A percentile compares a stretch with the other conserved stretches of the same genome.
phyloP scores from a whole-genome alignment of 2,888 invertebrate species.

The Caradrina kadenii region DNA sequence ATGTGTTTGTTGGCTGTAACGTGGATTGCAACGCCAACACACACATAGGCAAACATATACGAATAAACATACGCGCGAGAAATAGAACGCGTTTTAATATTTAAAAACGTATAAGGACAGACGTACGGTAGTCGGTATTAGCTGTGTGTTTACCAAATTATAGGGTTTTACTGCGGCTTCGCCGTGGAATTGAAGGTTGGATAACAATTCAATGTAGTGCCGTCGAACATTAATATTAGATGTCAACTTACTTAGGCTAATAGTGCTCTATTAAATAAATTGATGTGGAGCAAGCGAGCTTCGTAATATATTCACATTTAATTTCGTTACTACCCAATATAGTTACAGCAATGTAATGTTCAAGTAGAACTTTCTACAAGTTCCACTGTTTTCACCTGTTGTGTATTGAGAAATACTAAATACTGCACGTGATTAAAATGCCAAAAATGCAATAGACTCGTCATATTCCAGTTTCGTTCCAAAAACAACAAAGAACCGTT shows the following conservation, averaged over 20 bases:
- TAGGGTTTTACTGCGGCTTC: slow-evolving; percentile 36
- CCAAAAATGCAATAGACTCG: slow-evolving; percentile 4
- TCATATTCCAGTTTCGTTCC: slow-evolving; percentile 30
- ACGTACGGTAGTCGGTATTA: slow-evolving; percentile 53
- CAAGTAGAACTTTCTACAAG: slow-evolving; percentile 17
- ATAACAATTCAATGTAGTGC: slow-evolving; percentile 48
- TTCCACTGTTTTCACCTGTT: slow-evolving; percentile 12
- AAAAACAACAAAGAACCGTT: slow-evolving; percentile 39
- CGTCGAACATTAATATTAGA: slow-evolving; percentile 34
- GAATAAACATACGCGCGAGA: slow-evolving; percentile 74
- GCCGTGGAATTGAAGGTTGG: slow-evolving; percentile 33
- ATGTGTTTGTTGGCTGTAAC: slow-evolving; percentile 82
- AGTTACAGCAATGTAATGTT: slow-evolving; percentile 14
- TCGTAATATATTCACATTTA: slow-evolving; percentile 26
- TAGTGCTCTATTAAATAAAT: slow-evolving; percentile 42
- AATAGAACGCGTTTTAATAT: slow-evolving; percentile 82
- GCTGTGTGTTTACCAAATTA: slow-evolving; percentile 60
- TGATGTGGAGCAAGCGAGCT: slow-evolving; percentile 17
- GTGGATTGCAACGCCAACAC: slow-evolving; percentile 76
- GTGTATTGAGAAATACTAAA: neutral
- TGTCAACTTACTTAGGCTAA: slow-evolving; percentile 34
- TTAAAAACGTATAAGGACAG: slow-evolving; percentile 76
- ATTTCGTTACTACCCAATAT: slow-evolving; percentile 15
- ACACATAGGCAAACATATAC: slow-evolving; percentile 55
- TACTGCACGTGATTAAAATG: slow-evolving; percentile 1